Conservation (phyloP, 2,113 vertebrate genomes). For the Canis aureus region DNA sequence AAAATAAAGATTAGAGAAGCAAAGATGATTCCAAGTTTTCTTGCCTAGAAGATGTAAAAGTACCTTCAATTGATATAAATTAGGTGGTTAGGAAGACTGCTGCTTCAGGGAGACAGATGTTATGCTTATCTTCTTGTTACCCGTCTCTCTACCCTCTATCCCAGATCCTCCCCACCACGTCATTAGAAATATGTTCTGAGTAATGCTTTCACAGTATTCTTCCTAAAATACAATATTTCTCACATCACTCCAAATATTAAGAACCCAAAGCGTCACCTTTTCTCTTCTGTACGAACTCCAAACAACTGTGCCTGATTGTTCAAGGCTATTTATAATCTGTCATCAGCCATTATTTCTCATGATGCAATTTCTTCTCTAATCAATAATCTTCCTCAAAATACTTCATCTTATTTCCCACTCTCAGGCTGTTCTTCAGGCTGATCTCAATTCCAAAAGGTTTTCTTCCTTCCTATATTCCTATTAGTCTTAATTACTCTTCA, state of each 20-base stretch:
- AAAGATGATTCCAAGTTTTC: not conserved
- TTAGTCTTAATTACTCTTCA: not conserved
- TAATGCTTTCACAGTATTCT: not conserved
- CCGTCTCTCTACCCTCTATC: fast-evolving
- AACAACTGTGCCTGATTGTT: not conserved
- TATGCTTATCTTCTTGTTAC: not conserved
- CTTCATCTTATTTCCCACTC: not conserved
- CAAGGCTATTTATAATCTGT: not conserved
- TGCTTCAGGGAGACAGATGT: not conserved
- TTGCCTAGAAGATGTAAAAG: not conserved
- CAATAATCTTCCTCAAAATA: not conserved
- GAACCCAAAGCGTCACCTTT: not conserved
- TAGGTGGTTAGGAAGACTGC: not conserved
- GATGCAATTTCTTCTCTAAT: not conserved
- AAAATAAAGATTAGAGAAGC: not conserved
- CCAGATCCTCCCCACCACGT: not conserved
- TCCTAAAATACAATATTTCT: not conserved
- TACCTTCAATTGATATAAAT: not conserved
- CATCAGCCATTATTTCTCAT: not conserved
- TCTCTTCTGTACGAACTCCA: not conserved
- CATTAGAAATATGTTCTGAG: not conserved
- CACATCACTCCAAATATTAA: not conserved
- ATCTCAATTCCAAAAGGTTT: not conserved
- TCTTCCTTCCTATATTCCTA: not conserved
- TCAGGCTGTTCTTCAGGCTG: not conserved